Evolutionary conservation across 2,888 invertebrate genomes (phyloP), one percentile per base, ranked within the genome.

Genomic region (Scotopteryx bipunctaria): DNA sequence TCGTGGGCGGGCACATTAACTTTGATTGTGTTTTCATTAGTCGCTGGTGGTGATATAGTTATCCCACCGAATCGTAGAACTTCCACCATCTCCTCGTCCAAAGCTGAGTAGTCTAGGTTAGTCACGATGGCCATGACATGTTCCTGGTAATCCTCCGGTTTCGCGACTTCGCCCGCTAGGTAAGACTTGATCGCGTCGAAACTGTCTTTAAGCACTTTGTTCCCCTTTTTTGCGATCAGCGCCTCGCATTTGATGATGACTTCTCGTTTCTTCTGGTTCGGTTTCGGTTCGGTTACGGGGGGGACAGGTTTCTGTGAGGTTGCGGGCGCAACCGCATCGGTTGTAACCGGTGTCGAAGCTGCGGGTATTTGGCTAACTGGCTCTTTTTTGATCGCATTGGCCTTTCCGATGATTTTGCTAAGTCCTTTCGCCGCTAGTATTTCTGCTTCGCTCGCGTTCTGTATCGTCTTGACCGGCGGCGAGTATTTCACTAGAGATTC

Each of bases 381-480:
- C 9, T 67, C 80, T 0, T 66, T 52, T 57, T 80, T 82, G 33
- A 78, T 81, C 0, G 70, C 71, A 0, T 78, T 87, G 0, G 84
- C 78, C 59, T 86, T 84, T 0, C 80, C 82, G 27, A 91, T 90
- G 0, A 91, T 85, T 53, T 89, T 91, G 44, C 89, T 87, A 0
- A 91, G 63, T 0, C 88, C 88, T 58, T 83, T 90, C 0, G 86
- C 91, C 0, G 85, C 91, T 40, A 91, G 25, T 0, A 90, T 84
- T 66, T 91, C 91, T 0, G 89, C 90, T 64, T 91, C 90, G 51
- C 85, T 87, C 0, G 79, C 78, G n/a, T 57, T 69, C 2, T 58
- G 63, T 6, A 74, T 71, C 0, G 35, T 38, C 57, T 75, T 81
- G 0, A 65, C 56, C 0, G 74, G 69, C 0, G 78, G 69, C 0